Base-by-base conservation (phyloP, 2,113 vertebrate species). In the Triplophysa siluroides region DNA sequence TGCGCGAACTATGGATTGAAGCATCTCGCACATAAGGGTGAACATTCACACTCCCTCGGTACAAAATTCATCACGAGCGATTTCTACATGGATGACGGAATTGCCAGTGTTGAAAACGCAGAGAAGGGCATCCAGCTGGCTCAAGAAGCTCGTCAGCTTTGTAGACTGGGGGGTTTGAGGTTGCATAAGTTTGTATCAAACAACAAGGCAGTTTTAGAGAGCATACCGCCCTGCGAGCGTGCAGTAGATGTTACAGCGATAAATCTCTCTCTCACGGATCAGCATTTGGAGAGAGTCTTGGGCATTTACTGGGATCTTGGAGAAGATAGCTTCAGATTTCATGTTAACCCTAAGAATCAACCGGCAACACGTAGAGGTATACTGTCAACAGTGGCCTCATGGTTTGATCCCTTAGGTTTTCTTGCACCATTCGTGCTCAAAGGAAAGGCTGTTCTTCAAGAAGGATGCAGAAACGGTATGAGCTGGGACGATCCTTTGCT, bases 111-210 rank as follows among this genome's bases (percentile, higher is more conserved):
- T 24, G 76, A 78, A n/a, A 21, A 26, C 58, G 14, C 23, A 23
- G 52, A 78, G 21, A 58, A 45, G 3, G 65, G 12, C 13, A 78
- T 68, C 18, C 33, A 58, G 47, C 5, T 67, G 12, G 76, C 29
- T 43, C 11, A 9, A 24, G 52, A 78, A 21, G 64, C 65, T 18
- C 3, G 14, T 16, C 26, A 68, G 52, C 14, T 60, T 14, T 78
- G 65, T 56, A 47, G 26, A 13, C 65, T 11, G 33, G 33, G 33
- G 8, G 33, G 33, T 38, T 7, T 38, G 7, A 7, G 7, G 33
- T 38, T 38, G 33, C 69, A 73, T 13, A 73, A 66, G 50, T 80
- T 74, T 67, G 70, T 80, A 1, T 80, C 68, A 38, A 73, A 73
- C 19, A 38, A 70, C 66, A 33, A 43, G 13, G 33, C 68, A 52